Conservation (phyloP, 1,140 invertebrate genomes). For the Meloidogyne exigua region DNA sequence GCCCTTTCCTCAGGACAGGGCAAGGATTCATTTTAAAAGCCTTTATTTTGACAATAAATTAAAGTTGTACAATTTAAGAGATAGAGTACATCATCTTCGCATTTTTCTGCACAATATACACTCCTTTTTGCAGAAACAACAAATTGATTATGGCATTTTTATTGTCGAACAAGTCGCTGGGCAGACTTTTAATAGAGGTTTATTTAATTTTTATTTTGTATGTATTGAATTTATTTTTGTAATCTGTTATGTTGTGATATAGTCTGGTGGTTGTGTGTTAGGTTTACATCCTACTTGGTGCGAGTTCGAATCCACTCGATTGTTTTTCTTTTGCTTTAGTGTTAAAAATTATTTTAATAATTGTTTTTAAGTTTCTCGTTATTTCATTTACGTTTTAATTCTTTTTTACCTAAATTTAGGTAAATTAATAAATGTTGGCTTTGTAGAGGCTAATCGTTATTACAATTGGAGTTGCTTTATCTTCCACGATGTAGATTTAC, state of each 20-base stretch:
- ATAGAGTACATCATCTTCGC: slow-evolving; percentile 54
- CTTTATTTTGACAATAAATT: background rate
- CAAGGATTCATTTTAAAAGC: background rate
- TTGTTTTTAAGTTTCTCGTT: too few species aligned
- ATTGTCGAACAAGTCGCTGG: slow-evolving; percentile 78
- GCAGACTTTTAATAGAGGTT: slow-evolving; percentile 75
- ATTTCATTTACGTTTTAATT: too few species aligned
- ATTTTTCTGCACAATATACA: slow-evolving; percentile 62
- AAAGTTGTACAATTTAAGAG: slow-evolving; percentile 10
- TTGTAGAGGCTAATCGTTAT: slow-evolving; percentile 64
- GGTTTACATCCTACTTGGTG: too few species aligned
- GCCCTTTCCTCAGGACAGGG: background rate
- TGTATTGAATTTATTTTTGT: background rate
- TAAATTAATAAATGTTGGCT: slow-evolving; percentile 88
- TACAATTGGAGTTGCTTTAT: slow-evolving; percentile 76
- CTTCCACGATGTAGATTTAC: slow-evolving; percentile 89
- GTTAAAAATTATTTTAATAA: too few species aligned
- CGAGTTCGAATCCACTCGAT: too few species aligned
- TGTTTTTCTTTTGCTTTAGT: too few species aligned
- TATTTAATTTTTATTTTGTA: background rate
- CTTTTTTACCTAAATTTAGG: too few species aligned
- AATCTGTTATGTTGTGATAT: background rate
- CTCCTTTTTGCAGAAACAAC: slow-evolving; percentile 56
- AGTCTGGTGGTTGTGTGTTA: background rate
- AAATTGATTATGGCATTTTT: slow-evolving; percentile 85